These are phyloP conservation scores for Lethenteron camtschaticum DNA, from an alignment of 2,113 vertebrate species.

Conservation along the genomic window DNA sequence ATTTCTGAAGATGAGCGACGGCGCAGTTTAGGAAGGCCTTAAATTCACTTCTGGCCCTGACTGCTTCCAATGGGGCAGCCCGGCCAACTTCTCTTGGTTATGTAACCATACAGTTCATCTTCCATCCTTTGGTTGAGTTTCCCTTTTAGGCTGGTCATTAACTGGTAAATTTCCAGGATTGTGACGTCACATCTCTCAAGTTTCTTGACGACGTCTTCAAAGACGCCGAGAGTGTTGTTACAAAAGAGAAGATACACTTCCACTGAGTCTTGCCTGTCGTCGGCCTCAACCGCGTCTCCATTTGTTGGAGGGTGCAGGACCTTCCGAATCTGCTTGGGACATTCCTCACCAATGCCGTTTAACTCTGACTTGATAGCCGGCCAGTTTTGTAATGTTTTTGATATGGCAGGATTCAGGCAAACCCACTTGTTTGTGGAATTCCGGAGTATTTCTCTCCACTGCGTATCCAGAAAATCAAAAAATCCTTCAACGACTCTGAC, in stretches of 20 bases:
- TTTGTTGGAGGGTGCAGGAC: too few species aligned
- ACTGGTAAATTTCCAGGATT: slow-evolving; percentile 11
- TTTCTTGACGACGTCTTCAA: slow-evolving; percentile 13
- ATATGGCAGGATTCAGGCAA: too few species aligned
- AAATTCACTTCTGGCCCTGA: slow-evolving; percentile 10
- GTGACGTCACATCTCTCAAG: slow-evolving; percentile 11
- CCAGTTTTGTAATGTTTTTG: too few species aligned
- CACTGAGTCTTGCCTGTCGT: slow-evolving; percentile 8
- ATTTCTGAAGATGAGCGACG: too few species aligned
- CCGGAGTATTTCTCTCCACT: too few species aligned
- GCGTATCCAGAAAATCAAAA: too few species aligned
- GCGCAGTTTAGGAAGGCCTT: not conserved
- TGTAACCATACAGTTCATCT: slow-evolving; percentile 13
- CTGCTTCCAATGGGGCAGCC: slow-evolving; percentile 9
- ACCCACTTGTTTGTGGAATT: too few species aligned
- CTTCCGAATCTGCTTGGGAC: too few species aligned
- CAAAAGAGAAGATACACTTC: slow-evolving; percentile 11
- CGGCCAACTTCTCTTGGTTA: slow-evolving; percentile 13
- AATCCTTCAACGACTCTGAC: too few species aligned
- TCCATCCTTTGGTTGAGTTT: slow-evolving; percentile 11
- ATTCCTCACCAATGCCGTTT: too few species aligned
- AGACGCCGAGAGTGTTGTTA: slow-evolving; percentile 10
- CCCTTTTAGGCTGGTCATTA: slow-evolving; percentile 8
- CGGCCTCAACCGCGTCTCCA: not conserved
- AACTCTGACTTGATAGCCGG: too few species aligned